phyloP scores from a whole-genome alignment of 2,113 vertebrate genomes.

The human (Homo sapiens) region DNA sequence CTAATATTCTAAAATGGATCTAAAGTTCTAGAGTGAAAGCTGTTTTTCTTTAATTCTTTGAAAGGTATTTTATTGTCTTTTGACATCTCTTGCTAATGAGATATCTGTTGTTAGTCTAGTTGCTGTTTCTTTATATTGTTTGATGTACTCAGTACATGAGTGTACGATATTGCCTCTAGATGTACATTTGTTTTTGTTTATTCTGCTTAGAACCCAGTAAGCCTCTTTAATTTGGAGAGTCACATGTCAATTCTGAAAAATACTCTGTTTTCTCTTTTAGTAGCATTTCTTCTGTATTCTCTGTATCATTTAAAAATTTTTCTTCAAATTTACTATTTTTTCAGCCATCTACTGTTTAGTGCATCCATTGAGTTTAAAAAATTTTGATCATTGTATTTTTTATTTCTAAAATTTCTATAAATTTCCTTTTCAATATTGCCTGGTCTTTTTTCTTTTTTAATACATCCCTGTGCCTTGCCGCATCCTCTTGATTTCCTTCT shows the following conservation, averaged over 20 bases:
- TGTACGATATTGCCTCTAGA: neutral
- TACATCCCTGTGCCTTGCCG: neutral
- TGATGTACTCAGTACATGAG: neutral
- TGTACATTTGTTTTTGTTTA: neutral
- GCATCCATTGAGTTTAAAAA: neutral
- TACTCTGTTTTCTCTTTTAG: neutral
- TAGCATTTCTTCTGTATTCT: neutral
- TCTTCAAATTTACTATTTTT: neutral
- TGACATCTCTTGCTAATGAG: neutral
- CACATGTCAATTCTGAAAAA: neutral
- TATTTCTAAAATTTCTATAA: neutral
- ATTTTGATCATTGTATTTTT: neutral
- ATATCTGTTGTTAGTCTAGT: neutral
- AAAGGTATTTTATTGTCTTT: neutral
- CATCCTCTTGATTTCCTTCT: neutral
- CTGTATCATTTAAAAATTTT: neutral
- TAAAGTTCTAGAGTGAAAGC: conserved; percentile 7
- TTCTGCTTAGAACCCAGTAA: neutral
- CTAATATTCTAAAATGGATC: neutral
- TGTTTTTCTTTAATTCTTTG: neutral
- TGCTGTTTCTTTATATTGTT: neutral
- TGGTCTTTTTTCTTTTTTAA: neutral
- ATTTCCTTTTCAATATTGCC: neutral
- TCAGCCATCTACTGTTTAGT: neutral
- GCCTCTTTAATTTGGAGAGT: neutral